phyloP scores from a whole-genome alignment of 2,113 vertebrate species.

The Dendropsophus ebraccatus region DNA sequence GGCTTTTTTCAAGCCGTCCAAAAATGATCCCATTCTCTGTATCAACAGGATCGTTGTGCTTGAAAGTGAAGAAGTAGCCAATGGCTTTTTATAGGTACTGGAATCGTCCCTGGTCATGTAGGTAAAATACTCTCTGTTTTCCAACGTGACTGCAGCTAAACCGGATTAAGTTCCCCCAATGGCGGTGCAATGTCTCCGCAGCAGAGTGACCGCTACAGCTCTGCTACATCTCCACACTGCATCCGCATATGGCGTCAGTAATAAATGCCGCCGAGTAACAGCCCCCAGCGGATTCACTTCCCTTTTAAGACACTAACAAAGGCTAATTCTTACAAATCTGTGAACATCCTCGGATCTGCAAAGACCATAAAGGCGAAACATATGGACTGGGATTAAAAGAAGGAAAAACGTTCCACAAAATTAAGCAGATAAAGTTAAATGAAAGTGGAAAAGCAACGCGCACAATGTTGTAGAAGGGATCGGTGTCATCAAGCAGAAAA shows the following conservation, averaged over 20 bases:
- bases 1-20: too few species aligned
- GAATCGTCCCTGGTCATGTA: too few species aligned
- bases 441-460: constrained; percentile 38
- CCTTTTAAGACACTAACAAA: background rate
- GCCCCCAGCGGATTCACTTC: background rate
- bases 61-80: too few species aligned
- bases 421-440: constrained; percentile 56
- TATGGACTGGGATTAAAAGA: constrained; percentile 51
- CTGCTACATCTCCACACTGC: background rate
- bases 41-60: too few species aligned
- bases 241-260: background rate
- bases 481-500: constrained; percentile 54
- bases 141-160: background rate
- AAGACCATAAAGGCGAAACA: constrained; percentile 22
- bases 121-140: too few species aligned
- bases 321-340: background rate
- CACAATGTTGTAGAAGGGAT: constrained; percentile 34
- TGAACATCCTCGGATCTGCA: background rate
- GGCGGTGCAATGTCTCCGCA: background rate
- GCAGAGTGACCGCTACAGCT: background rate
- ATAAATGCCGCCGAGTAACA: background rate
- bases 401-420: constrained; percentile 51
- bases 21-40: too few species aligned
- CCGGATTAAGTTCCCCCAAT: too few species aligned
- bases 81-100: too few species aligned